These are phyloP conservation scores for Mya arenaria DNA, from an alignment of 1,140 invertebrate species.

Conservation along the genomic window DNA sequence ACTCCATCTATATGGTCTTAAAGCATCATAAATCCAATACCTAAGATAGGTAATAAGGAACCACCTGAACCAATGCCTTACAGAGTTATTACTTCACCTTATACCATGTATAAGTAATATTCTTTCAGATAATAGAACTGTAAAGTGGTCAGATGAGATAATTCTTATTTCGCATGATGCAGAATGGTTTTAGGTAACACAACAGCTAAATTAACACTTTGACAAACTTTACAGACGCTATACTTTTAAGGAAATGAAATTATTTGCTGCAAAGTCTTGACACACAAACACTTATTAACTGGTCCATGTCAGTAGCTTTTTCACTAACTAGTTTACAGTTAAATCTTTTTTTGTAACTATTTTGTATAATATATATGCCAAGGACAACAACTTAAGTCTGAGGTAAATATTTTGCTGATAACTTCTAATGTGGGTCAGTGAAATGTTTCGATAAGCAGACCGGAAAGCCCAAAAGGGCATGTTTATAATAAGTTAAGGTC, in stretches of 20 bases:
- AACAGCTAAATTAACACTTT: too few species aligned
- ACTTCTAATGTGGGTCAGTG: neutral
- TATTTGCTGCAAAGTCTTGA: too few species aligned
- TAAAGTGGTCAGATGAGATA: neutral
- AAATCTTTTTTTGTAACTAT: neutral
- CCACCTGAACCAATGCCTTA: slow-evolving; percentile 32
- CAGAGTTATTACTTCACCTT: slow-evolving; percentile 17
- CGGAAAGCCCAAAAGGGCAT: neutral
- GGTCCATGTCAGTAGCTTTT: neutral
- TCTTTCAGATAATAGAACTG: slow-evolving; percentile 18
- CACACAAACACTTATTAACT: too few species aligned
- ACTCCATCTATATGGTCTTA: slow-evolving; percentile 15
- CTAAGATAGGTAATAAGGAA: slow-evolving; percentile 14
- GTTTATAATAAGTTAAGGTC: neutral
- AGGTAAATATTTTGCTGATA: neutral
- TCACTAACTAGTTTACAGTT: neutral
- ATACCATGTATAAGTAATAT: slow-evolving; percentile 34
- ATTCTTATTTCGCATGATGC: slow-evolving; percentile 12
- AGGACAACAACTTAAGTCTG: neutral
- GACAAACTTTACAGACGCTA: too few species aligned
- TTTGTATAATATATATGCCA: neutral
- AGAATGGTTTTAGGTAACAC: too few species aligned
- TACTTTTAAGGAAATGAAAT: too few species aligned
- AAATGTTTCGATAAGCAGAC: neutral
- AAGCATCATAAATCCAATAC: slow-evolving; percentile 41